These are phyloP conservation scores for Coregonus sp. DNA, from an alignment of 2,797 vertebrate genomes.

Conservation along the genomic window DNA sequence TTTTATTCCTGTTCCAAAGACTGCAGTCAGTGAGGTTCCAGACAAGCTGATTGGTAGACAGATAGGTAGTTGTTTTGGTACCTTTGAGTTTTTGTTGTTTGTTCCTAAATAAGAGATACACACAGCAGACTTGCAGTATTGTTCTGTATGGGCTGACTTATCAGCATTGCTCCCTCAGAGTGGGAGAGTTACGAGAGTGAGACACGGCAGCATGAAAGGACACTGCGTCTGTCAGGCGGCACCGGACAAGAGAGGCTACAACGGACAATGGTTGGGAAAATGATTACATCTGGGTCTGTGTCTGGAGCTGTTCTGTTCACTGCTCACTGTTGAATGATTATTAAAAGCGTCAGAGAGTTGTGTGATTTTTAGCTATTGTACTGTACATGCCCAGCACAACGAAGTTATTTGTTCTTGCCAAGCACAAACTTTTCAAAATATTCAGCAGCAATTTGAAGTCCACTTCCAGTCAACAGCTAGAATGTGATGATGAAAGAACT, in stretches of 20 bases:
- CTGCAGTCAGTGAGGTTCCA: not conserved
- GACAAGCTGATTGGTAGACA: too few relatives aligned
- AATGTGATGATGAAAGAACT: not conserved
- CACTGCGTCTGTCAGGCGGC: slow-evolving; percentile 26
- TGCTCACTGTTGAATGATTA: slow-evolving; percentile 27
- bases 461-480: not conserved
- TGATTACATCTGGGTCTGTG: not conserved
- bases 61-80: too few relatives aligned
- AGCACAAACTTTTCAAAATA: not conserved
- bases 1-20: slow-evolving; percentile 11
- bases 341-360: not conserved
- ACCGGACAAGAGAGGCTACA: slow-evolving; percentile 2
- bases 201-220: slow-evolving; percentile 12
- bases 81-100: too few relatives aligned
- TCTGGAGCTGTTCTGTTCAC: slow-evolving; percentile 19
- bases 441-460: not conserved
- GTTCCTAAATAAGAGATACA: too few relatives aligned
- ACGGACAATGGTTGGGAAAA: slow-evolving; percentile 1
- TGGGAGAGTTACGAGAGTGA: not conserved
- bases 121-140: too few relatives aligned
- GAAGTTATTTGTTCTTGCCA: not conserved
- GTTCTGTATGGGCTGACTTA: not conserved
- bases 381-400: not conserved
- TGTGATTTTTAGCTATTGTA: not conserved
- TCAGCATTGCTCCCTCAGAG: not conserved